These are phyloP conservation scores for Dasypus novemcinctus DNA, from an alignment of 2,113 vertebrate genomes.

Conservation along the genomic window DNA sequence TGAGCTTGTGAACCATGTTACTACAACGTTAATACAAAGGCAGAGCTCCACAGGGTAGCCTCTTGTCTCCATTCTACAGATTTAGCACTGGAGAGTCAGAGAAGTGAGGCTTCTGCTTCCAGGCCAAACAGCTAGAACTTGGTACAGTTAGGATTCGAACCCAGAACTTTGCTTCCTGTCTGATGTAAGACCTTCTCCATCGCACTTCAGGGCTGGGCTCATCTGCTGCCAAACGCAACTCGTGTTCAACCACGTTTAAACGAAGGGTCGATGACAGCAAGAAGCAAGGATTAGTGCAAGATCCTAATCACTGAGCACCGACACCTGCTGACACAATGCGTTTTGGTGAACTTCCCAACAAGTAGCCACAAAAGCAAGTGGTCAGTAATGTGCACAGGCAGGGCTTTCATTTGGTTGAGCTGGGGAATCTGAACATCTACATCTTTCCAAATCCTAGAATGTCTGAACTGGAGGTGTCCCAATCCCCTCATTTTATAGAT, in stretches of 20 bases:
- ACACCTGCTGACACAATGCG: not conserved
- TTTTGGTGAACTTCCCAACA: not conserved
- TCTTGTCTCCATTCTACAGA: no score
- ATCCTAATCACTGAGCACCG: not conserved
- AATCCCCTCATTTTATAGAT: not conserved
- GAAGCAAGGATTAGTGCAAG: slow-evolving; percentile 44
- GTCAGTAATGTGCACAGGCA: not conserved
- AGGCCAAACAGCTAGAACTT: not conserved
- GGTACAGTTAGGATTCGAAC: not conserved
- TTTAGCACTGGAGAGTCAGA: not conserved
- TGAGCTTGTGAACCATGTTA: not conserved
- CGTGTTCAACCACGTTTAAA: slow-evolving; percentile 21
- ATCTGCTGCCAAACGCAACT: not conserved
- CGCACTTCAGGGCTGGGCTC: not conserved
- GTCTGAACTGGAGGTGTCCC: not conserved
- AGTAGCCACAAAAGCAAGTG: not conserved
- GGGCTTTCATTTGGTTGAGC: not conserved
- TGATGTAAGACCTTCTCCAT: not conserved
- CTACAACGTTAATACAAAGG: no score
- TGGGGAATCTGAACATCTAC: not conserved
- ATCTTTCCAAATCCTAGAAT: not conserved
- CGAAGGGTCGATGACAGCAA: slow-evolving; percentile 34
- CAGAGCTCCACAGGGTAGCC: not conserved
- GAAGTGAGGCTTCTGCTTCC: not conserved
- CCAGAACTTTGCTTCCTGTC: not conserved